These are phyloP conservation scores for Drosophila navojoa DNA, from an alignment of 1,140 invertebrate genomes.

Conservation along the genomic window DNA sequence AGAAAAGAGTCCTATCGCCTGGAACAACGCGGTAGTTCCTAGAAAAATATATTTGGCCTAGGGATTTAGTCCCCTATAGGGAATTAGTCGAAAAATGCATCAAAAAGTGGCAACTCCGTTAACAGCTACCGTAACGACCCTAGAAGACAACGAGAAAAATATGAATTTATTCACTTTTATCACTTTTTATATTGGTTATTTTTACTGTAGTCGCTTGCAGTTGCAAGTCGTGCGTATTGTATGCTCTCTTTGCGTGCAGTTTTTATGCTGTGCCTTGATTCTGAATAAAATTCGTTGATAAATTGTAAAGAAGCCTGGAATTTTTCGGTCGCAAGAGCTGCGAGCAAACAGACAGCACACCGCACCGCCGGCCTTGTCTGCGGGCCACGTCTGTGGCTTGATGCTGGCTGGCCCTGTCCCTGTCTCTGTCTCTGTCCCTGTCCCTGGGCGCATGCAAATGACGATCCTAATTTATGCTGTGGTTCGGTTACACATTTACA, in stretches of 20 bases:
- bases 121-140: background rate
- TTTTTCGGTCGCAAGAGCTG: background rate
- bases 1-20: no score
- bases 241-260: background rate
- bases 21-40: no score
- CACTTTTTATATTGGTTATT: no score
- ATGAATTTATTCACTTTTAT: no score
- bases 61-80: no score
- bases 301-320: conserved; percentile 31
- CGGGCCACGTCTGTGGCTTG: background rate
- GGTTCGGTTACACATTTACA: conserved; percentile 74
- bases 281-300: conserved; percentile 46
- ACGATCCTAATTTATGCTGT: conserved; percentile 75
- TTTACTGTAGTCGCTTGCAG: background rate
- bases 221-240: background rate
- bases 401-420: conserved; percentile 21
- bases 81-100: no score
- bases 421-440: conserved; percentile 30
- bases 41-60: no score
- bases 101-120: background rate
- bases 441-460: conserved; percentile 63
- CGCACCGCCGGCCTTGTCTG: conserved; percentile 24
- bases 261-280: conserved; percentile 32
- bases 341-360: conserved; percentile 5
- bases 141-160: background rate